Conservation (phyloP, 2,113 vertebrate species). For the Castor canadensis region DNA sequence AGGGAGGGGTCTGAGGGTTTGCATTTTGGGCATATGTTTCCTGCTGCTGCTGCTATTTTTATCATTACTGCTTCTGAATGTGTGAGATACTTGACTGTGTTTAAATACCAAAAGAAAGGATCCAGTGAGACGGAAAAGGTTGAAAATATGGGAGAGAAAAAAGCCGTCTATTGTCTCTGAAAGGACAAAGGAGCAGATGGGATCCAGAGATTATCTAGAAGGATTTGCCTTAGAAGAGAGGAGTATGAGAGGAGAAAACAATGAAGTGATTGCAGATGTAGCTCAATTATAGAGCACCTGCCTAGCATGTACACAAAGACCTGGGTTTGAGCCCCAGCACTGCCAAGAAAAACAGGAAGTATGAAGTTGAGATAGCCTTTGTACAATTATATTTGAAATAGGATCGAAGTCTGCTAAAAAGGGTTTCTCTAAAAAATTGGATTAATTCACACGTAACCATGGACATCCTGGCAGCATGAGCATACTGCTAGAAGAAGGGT, state of each 20-base stretch:
- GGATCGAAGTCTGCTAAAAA: neutral
- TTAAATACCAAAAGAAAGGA: neutral
- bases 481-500: neutral
- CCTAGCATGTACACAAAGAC: no score
- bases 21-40: neutral
- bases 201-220: neutral
- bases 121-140: neutral
- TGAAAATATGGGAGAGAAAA: neutral
- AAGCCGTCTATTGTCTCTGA: neutral
- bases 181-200: neutral
- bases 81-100: neutral
- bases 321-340: no score
- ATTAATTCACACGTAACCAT: neutral
- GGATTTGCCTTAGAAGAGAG: neutral
- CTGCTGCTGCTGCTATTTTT: neutral
- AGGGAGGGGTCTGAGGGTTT: neutral
- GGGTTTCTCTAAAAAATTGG: neutral
- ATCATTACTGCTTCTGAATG: neutral
- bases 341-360: no score
- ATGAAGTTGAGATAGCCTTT: neutral
- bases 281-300: no score
- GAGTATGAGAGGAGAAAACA: neutral
- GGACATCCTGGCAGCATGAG: neutral
- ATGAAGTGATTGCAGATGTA: neutral
- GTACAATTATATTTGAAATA: neutral